Percentiles rank a stretch among this genome's conserved stretches.
Conservation (phyloP, 2,113 vertebrate species). For the Gnathonemus longibarbis region DNA sequence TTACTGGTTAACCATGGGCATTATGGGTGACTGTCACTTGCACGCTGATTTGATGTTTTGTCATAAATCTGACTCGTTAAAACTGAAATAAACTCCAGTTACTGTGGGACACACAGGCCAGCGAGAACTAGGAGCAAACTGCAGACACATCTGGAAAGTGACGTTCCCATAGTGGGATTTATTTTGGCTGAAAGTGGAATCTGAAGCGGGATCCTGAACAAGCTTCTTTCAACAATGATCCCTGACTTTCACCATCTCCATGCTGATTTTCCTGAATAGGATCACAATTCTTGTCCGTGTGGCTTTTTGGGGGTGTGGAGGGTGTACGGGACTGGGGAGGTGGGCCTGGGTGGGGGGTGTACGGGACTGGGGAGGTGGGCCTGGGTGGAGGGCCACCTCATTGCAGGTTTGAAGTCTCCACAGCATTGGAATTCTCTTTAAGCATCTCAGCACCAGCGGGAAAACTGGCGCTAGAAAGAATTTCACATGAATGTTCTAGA, state of each 20-base stretch:
- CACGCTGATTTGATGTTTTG: not conserved
- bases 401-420: not conserved
- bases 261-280: not conserved
- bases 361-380: no score
- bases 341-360: no score
- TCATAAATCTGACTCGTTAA: not conserved
- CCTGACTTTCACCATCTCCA: not conserved
- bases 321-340: not conserved
- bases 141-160: not conserved
- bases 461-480: not conserved
- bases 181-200: not conserved
- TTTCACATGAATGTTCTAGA: not conserved
- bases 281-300: not conserved
- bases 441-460: not conserved
- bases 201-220: not conserved
- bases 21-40: not conserved
- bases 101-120: not conserved
- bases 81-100: not conserved
- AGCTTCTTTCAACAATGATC: not conserved
- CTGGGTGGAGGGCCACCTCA: not conserved
- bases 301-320: not conserved
- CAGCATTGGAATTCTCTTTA: not conserved
- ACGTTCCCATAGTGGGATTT: not conserved
- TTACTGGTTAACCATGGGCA: not conserved
- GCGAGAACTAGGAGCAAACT: not conserved